These are phyloP conservation scores for Vireo griseus DNA, from an alignment of 2,797 vertebrate genomes.

Conservation along the genomic window DNA sequence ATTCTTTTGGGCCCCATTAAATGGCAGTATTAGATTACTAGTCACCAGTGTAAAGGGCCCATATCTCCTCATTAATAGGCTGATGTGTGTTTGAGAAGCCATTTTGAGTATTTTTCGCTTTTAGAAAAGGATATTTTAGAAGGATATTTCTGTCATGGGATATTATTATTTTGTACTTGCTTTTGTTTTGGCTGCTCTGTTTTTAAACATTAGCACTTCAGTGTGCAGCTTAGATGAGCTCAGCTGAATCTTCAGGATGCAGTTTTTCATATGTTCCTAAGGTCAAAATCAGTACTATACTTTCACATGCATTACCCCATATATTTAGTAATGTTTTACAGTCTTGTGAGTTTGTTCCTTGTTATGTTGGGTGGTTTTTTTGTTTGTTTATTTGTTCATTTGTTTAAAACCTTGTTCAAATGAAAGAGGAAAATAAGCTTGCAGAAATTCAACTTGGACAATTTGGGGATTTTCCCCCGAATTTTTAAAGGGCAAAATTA, in stretches of 20 bases:
- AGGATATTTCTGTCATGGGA: not conserved
- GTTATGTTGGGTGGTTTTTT: no score
- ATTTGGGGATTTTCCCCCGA: rapidly evolving
- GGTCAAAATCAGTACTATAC: not conserved
- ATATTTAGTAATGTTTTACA: not conserved
- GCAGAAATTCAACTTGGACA: not conserved
- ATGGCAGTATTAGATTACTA: not conserved
- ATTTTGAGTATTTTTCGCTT: not conserved
- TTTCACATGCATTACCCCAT: not conserved
- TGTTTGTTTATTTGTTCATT: not conserved
- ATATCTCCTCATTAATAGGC: not conserved
- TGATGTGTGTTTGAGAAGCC: not conserved
- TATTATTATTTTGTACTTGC: not conserved
- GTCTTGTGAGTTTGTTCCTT: not conserved
- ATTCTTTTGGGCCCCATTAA: not conserved
- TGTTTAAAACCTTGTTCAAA: not conserved
- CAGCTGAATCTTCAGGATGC: not conserved
- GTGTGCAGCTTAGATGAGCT: not conserved
- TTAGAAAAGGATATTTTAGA: not conserved
- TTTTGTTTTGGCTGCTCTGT: not conserved
- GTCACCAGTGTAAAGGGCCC: not conserved
- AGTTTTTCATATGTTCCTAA: not conserved
- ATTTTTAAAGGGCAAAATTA: not conserved
- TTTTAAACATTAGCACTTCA: not conserved
- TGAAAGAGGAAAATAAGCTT: not conserved